phyloP scores from a whole-genome alignment of 2,888 invertebrate genomes.

The Microctonus aethiopoides region DNA sequence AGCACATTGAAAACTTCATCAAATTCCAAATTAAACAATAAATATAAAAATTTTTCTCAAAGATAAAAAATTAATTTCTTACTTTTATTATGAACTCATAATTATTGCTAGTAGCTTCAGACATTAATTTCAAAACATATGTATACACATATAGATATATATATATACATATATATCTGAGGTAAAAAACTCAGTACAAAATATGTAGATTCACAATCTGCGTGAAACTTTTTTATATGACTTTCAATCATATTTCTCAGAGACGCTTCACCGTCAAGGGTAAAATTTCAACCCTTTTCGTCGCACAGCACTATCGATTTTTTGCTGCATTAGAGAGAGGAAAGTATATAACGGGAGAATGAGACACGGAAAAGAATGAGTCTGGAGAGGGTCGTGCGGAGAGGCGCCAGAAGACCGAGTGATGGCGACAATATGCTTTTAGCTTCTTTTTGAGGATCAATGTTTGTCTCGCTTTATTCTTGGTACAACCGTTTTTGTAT shows the following conservation, averaged over 20 bases:
- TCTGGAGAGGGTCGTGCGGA: not conserved
- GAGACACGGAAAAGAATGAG: not conserved
- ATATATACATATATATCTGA: not conserved
- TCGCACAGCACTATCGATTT: constrained; percentile 24
- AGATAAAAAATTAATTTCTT: too few species aligned
- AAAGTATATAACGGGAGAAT: not conserved
- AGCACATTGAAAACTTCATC: too few species aligned
- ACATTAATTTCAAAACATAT: not conserved
- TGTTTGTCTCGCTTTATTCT: constrained; percentile 1
- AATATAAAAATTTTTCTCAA: too few species aligned
- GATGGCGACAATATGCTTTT: not conserved
- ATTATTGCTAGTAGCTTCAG: not conserved
- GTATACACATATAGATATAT: not conserved
- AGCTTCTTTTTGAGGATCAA: not conserved
- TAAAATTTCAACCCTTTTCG: constrained; percentile 25
- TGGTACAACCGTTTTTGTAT: not conserved
- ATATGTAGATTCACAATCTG: not conserved
- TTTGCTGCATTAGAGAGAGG: not conserved
- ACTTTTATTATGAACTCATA: too few species aligned
- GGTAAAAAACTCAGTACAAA: not conserved
- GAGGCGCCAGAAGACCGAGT: not conserved
- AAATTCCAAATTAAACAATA: too few species aligned
- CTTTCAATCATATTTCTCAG: not conserved
- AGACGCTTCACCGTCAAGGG: constrained; percentile 22
- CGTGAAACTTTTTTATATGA: not conserved